Conservation (phyloP, 1,140 invertebrate genomes). For the Lasioglossum albipes region DNA sequence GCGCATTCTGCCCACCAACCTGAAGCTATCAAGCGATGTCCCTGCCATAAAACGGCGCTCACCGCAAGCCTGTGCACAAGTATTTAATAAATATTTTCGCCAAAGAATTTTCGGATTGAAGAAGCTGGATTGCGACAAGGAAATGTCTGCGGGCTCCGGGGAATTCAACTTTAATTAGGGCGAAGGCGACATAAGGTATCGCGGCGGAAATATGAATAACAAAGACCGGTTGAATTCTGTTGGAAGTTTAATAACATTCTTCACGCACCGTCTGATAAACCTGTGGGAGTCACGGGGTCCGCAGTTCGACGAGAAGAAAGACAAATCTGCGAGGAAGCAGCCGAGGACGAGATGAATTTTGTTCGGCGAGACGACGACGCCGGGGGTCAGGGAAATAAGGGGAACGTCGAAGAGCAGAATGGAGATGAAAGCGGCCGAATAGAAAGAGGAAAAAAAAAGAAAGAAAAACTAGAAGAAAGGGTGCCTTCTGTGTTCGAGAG, state of each 20-base stretch:
- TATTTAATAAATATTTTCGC: no score
- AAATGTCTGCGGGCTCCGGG: not conserved
- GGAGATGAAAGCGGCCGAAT: conserved; percentile 1
- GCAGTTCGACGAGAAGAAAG: not conserved
- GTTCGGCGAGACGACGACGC: not conserved
- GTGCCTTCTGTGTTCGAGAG: not conserved
- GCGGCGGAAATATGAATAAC: not conserved
- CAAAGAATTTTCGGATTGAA: not conserved
- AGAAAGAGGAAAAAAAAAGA: not conserved
- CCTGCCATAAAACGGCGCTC: no score
- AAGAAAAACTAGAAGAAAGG: no score
- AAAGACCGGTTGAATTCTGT: not conserved
- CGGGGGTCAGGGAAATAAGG: conserved; percentile 26
- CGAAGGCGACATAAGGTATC: not conserved
- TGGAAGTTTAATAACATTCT: conserved; percentile 8
- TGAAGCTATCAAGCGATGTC: no score
- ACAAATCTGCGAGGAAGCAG: not conserved
- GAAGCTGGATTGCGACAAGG: no score
- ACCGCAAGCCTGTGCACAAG: no score
- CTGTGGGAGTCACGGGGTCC: not conserved
- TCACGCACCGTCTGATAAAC: not conserved
- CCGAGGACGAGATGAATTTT: conserved; percentile 11
- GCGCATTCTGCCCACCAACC: no score
- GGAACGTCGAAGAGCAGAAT: conserved; percentile 1
- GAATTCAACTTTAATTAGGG: not conserved